Conservation (phyloP, 2,888 invertebrate species). For the Microctonus hyperodae region DNA sequence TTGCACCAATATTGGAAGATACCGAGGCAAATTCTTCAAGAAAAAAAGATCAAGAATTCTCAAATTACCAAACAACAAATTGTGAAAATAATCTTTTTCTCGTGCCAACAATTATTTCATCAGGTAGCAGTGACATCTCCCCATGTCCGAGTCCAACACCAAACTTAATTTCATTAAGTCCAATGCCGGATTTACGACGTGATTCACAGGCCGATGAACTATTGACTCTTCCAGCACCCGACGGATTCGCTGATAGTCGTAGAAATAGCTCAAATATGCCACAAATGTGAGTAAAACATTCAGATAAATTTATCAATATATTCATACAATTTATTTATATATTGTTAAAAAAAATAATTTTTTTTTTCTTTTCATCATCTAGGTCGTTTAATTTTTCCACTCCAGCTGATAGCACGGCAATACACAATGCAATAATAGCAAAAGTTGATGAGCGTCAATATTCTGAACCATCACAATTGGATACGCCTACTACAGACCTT, state of each 20-base stretch:
- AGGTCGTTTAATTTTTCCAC: slow-evolving; percentile 47
- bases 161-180: slow-evolving; percentile 71
- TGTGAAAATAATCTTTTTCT: slow-evolving; percentile 46
- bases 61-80: slow-evolving; percentile 24
- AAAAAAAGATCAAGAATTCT: slow-evolving; percentile 33
- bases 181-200: slow-evolving; percentile 71
- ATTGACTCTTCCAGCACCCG: slow-evolving; percentile 76
- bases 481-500: slow-evolving; percentile 50
- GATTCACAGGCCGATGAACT: slow-evolving; percentile 70
- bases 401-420: slow-evolving; percentile 36
- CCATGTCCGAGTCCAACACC: slow-evolving; percentile 66
- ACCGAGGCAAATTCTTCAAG: slow-evolving; percentile 22
- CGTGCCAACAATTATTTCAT: slow-evolving; percentile 62
- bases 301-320: not conserved
- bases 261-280: slow-evolving; percentile 63
- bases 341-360: not conserved
- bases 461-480: slow-evolving; percentile 44
- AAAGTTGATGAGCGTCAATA: slow-evolving; percentile 37
- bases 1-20: slow-evolving; percentile 46
- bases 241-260: slow-evolving; percentile 83
- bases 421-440: slow-evolving; percentile 36
- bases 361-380: not conserved
- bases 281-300: slow-evolving; percentile 45
- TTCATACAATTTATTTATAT: too few species aligned
- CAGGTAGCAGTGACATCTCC: slow-evolving; percentile 63